Base-by-base conservation (phyloP, 2,797 vertebrate genomes). In the Champsocephalus gunnari region DNA sequence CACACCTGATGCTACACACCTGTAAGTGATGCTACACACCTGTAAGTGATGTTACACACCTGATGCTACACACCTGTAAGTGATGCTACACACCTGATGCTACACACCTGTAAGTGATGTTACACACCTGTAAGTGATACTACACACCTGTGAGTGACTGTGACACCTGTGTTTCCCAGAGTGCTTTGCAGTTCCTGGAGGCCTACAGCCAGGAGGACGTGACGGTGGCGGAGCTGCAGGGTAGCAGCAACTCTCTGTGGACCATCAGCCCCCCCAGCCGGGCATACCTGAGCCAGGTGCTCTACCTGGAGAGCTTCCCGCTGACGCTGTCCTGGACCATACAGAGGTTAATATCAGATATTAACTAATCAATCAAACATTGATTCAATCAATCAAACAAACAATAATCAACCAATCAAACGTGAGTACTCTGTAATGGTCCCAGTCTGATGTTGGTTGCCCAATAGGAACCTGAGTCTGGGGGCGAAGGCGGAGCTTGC, bases 241-340 rank as follows among this genome's bases (percentile, higher is more conserved):
- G 97, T 69, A 97, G 96, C 92, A 98, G 97, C 45, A 99, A 98
- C 90, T 97, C 97, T 66, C 94, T 99, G 64, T 99, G 98, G 98
- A 98, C 97, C 83, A 98, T 99, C 92, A 98, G 97, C 79, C 97
- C 97, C 68, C 97, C 97, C 62, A 99, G 97, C 68, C 96, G 97
- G 87, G 28, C 93, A 59, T 97, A 96, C 90, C 95, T 99, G 92
- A 97, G 97, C 88, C 86, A 96, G 4, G 95, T 96, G 34, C 93
- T 99, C 72, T 66, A 11, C 65, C 93, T 95, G 87, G 85, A 92
- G 88, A 94, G 94, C 78, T 97, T 99, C 93, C 96, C 96, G 82
- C 89, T 99, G 78, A 97, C 97, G 59, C 84, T 99, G 92, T 96
- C 96, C 75, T 98, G 97, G 97, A 95, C 92, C 61, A 93, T 99